Percentiles rank a stretch among this genome's conserved stretches.
These are phyloP conservation scores for Podarcis cretensis DNA, from an alignment of 2,113 vertebrate genomes.

Conservation along the genomic window DNA sequence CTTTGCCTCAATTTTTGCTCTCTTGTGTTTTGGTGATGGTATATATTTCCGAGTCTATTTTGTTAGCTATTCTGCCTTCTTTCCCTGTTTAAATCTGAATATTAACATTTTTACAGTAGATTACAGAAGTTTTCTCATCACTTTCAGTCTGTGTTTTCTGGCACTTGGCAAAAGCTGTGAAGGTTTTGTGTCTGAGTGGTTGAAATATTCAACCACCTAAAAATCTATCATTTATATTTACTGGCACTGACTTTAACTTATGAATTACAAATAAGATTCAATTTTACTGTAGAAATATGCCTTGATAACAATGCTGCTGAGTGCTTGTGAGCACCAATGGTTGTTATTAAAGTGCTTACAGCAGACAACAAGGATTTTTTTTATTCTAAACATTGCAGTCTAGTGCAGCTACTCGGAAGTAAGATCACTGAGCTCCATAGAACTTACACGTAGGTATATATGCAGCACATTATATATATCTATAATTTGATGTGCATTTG, in stretches of 20 bases:
- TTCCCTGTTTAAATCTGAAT: background rate
- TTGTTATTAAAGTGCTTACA: constrained; percentile 54
- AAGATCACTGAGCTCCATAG: too few species aligned
- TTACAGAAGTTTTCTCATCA: background rate
- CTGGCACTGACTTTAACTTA: constrained; percentile 29
- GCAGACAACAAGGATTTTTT: constrained; percentile 25
- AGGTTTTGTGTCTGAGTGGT: constrained; percentile 1
- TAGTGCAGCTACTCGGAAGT: too few species aligned
- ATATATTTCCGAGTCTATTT: background rate
- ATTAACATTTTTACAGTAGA: background rate
- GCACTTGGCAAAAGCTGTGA: background rate
- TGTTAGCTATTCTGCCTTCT: background rate
- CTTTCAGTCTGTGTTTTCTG: background rate
- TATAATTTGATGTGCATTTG: too few species aligned
- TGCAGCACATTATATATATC: too few species aligned
- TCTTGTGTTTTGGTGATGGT: background rate
- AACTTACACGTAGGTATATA: too few species aligned
- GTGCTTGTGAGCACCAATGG: background rate
- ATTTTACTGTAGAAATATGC: constrained; percentile 42
- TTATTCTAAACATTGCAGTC: too few species aligned
- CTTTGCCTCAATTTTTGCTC: background rate
- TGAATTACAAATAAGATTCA: constrained; percentile 37
- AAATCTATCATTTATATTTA: background rate
- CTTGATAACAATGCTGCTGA: constrained; percentile 47
- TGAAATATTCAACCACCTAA: constrained; percentile 26